Evolutionary conservation across 2,113 vertebrate genomes (phyloP).

Genomic region (Dendropsophus ebraccatus): DNA sequence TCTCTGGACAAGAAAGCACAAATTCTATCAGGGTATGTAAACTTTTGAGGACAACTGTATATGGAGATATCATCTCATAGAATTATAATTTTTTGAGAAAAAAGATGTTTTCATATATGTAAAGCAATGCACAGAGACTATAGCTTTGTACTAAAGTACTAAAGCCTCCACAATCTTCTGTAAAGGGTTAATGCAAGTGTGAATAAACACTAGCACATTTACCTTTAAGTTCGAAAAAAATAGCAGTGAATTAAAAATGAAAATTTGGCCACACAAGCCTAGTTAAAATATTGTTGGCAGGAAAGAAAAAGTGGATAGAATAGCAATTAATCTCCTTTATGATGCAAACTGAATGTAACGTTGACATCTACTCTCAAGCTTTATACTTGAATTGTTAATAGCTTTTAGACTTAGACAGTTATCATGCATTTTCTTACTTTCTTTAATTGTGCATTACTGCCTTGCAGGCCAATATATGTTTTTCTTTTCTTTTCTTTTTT

Average conservation of each 20-base stretch:
- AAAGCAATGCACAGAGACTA: too few relatives aligned
- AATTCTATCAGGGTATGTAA: too few relatives aligned
- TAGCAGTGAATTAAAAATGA: conserved; percentile 1
- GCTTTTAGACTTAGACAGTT: conserved; percentile 11
- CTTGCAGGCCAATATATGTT: neutral
- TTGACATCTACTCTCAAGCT: conserved; percentile 16
- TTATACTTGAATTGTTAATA: conserved; percentile 19
- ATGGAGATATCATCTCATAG: too few relatives aligned
- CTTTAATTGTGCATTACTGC: neutral
- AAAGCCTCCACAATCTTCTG: too few relatives aligned
- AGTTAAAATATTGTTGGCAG: conserved; percentile 23
- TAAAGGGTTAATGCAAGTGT: too few relatives aligned
- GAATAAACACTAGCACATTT: neutral
- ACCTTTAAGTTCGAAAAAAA: neutral
- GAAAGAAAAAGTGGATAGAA: conserved; percentile 13
- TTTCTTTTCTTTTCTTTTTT: neutral
- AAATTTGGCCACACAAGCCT: neutral
- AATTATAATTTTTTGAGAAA: too few relatives aligned
- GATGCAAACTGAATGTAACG: conserved; percentile 12
- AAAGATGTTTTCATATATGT: too few relatives aligned
- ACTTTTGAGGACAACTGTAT: too few relatives aligned
- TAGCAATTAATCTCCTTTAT: conserved; percentile 39
- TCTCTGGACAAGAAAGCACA: too few relatives aligned
- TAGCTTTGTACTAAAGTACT: too few relatives aligned
- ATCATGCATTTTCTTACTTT: conserved; percentile 29